phyloP scores from a whole-genome alignment of 2,113 vertebrate species.

The Poicephalus meyeri region DNA sequence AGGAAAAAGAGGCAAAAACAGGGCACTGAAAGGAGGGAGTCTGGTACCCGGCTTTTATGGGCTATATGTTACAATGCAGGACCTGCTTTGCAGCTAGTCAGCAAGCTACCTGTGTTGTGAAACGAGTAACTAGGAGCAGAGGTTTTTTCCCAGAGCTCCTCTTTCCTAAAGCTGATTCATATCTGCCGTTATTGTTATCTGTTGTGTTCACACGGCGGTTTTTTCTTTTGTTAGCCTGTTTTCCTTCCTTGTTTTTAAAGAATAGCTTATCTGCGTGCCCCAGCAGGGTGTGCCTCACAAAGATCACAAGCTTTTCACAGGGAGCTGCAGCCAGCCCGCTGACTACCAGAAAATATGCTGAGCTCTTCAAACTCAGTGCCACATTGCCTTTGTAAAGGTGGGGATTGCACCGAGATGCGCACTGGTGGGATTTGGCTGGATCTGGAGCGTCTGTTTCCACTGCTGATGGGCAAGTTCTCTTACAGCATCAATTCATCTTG shows the following conservation, averaged over 20 bases:
- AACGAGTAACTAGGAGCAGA: accelerated
- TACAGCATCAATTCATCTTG: background rate
- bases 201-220: background rate
- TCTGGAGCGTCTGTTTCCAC: accelerated
- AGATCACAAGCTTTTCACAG: constrained; percentile 38
- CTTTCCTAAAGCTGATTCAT: constrained; percentile 58
- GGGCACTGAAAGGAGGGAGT: background rate
- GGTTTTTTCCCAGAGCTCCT: constrained; percentile 18
- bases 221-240: constrained; percentile 42
- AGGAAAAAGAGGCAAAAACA: background rate
- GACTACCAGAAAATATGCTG: background rate
- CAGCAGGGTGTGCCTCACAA: constrained; percentile 46
- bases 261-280: constrained; percentile 42
- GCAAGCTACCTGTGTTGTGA: background rate
- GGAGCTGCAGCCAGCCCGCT: background rate
- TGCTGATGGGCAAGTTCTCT: background rate
- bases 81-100: background rate
- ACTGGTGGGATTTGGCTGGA: background rate
- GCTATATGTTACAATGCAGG: background rate
- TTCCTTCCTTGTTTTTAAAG: constrained; percentile 63
- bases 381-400: background rate
- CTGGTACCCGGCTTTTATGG: background rate
- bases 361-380: background rate
- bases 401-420: accelerated
- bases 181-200: constrained; percentile 58